Evolutionary conservation across 2,888 invertebrate species (phyloP), one percentile per base, ranked within the genome.

Genomic region (Phorcus lineatus): DNA sequence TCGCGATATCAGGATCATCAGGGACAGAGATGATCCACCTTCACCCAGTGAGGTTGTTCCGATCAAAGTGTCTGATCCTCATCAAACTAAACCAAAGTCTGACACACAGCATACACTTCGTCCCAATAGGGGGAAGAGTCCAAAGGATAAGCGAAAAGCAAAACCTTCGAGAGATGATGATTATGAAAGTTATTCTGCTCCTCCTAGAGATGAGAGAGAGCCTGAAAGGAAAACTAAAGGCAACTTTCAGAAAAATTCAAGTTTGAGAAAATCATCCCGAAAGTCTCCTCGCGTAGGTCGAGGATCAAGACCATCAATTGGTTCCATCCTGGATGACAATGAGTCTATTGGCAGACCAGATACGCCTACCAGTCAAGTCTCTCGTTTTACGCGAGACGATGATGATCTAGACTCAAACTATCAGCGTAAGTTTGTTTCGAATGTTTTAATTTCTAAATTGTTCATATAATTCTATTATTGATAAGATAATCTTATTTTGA

Each of bases 11-110:
- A 79, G 77, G 40, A 80, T 80, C 47, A 54, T 80, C 3, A 77
- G 22, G 54, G 81, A 82, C 70, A 76, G 82, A 19, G 78, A 74
- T 19, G 82, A 82, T 13, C 83, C 85, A 9, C 84, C 86, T 7
- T 86, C 85, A 2, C 83, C 87, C 7, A 82, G 78, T 40, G 86
- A 87, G 62, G 77, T 83, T 9, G 83, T 84, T 19, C 74, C 82
- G 17, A 83, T 83, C n/a, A 79, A 80, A 24, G 80, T 81, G 28
- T 66, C 78, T 19, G 78, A 83, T 40, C 78, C 76, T 16, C 76
- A 78, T 1, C 53, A 75, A 13, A 53, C 74, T 19, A 81, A 82
- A 54, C 47, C 66, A 19, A 85, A 82, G 80, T 74, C 81, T n/a
- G 79, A 83, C 36, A 81, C 83, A 13, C 78, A 80, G 36, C 85